phyloP scores from a whole-genome alignment of 64 coral and sea anemone genomes.

The Pachyseris speciosa region DNA sequence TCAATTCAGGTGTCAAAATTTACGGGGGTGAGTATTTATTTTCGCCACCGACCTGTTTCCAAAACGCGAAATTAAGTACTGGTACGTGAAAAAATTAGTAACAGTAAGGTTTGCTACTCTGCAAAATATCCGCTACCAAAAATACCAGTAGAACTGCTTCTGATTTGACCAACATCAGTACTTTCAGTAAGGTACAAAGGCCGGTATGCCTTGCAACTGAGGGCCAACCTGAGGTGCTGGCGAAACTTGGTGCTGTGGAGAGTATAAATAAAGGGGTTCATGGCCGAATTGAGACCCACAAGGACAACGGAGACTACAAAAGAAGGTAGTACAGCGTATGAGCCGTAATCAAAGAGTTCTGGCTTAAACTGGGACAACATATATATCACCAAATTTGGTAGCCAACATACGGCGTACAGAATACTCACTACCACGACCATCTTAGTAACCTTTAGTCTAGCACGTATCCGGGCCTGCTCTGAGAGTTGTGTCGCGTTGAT shows the following conservation, averaged over 20 bases:
- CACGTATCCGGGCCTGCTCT: background rate
- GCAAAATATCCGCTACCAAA: too few relatives aligned
- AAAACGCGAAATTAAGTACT: too few relatives aligned
- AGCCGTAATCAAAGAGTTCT: background rate
- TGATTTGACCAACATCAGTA: too few relatives aligned
- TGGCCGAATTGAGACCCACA: slow-evolving; percentile 81
- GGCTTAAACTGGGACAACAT: slow-evolving; percentile 15
- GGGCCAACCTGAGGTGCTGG: slow-evolving; percentile 42
- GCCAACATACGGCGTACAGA: slow-evolving; percentile 39
- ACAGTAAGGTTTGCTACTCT: too few relatives aligned
- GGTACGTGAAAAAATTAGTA: too few relatives aligned
- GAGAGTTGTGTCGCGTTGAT: background rate
- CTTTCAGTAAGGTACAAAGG: background rate
- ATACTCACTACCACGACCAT: slow-evolving; percentile 47
- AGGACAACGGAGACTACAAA: slow-evolving; percentile 35
- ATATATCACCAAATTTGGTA: slow-evolving; percentile 62
- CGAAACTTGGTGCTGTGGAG: slow-evolving; percentile 86
- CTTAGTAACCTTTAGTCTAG: slow-evolving; percentile 26
- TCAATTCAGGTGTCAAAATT: too few relatives aligned
- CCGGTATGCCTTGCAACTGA: background rate
- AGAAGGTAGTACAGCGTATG: too few relatives aligned
- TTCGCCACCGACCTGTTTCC: too few relatives aligned
- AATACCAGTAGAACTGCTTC: too few relatives aligned
- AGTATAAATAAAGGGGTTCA: slow-evolving; percentile 88
- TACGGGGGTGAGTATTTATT: too few relatives aligned